These are phyloP conservation scores for Heteractis magnifica DNA, from an alignment of 92 coral and sea anemone species.

Conservation along the genomic window DNA sequence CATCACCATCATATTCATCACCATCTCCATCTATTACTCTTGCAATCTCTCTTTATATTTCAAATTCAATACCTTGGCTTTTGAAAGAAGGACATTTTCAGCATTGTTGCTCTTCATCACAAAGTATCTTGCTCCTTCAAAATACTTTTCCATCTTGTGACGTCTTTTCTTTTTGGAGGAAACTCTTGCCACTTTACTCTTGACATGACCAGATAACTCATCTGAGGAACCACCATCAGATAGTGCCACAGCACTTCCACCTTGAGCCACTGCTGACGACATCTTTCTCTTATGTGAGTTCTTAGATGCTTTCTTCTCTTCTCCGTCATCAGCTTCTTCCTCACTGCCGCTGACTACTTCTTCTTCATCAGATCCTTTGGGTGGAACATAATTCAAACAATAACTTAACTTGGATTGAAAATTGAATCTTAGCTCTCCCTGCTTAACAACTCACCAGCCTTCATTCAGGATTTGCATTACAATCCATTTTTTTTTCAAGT, in stretches of 20 bases:
- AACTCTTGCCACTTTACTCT: constrained; percentile 90
- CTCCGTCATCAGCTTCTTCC: constrained; percentile 32
- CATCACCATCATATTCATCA: too few relatives aligned
- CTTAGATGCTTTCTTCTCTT: constrained; percentile 43
- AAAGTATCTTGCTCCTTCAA: constrained; percentile 88
- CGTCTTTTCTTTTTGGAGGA: constrained; percentile 52
- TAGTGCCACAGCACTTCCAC: constrained; percentile 24
- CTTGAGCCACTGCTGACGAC: constrained; percentile 60
- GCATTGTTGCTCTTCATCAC: constrained; percentile 98
- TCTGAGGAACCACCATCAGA: constrained; percentile 82
- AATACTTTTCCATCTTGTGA: constrained; percentile 66
- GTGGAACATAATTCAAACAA: background rate
- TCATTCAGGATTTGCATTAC: too few relatives aligned
- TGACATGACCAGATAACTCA: constrained; percentile 65
- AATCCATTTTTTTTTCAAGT: background rate
- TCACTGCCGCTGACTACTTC: constrained; percentile 56
- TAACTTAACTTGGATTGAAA: background rate
- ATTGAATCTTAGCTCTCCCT: background rate
- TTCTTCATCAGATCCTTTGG: constrained; percentile 29
- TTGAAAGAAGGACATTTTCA: constrained; percentile 89
- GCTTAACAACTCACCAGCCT: background rate
- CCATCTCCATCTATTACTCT: background rate
- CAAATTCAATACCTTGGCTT: constrained; percentile 74
- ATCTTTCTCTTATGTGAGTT: constrained; percentile 64
- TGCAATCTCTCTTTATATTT: background rate